phyloP scores from a whole-genome alignment of 64 coral and sea anemone genomes.

The Montipora efflorescens region DNA sequence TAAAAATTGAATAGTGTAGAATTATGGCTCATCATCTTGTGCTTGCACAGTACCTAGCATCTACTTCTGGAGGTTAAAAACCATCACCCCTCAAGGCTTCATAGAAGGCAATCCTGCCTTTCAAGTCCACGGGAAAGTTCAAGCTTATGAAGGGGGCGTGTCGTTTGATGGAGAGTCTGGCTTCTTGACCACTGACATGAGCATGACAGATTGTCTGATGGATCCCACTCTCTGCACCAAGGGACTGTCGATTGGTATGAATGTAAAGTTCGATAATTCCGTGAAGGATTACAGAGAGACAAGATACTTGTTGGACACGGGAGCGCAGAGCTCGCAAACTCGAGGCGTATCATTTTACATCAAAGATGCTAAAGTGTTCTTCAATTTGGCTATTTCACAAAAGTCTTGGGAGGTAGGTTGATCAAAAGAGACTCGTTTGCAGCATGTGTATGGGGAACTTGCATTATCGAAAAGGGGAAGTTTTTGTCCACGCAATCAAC shows the following conservation, averaged over 20 bases:
- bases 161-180: constrained; percentile 74
- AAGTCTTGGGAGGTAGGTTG: constrained; percentile 85
- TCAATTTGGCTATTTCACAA: constrained; percentile 77
- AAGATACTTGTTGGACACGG: constrained; percentile 88
- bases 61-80: constrained; percentile 79
- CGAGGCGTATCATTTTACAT: constrained; percentile 84
- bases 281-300: constrained; percentile 65
- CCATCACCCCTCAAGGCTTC: constrained; percentile 65
- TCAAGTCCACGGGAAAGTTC: constrained; percentile 54
- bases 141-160: constrained; percentile 65
- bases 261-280: constrained; percentile 54
- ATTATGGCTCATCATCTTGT: not conserved
- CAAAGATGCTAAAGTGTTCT: constrained; percentile 60
- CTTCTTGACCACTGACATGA: constrained; percentile 73
- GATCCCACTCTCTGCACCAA: constrained; percentile 67
- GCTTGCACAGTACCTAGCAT: constrained; percentile 56
- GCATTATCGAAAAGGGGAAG: too few relatives aligned
- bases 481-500: too few relatives aligned
- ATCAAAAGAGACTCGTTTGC: not conserved
- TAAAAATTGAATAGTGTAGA: not conserved
- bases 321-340: constrained; percentile 72
- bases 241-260: constrained; percentile 76
- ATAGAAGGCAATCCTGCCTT: constrained; percentile 83
- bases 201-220: constrained; percentile 67
- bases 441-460: too few relatives aligned